Percentiles rank a stretch among this genome's conserved stretches.
These are phyloP conservation scores for Leucoptera coffeella DNA, from an alignment of 2,888 invertebrate genomes.

Conservation along the genomic window DNA sequence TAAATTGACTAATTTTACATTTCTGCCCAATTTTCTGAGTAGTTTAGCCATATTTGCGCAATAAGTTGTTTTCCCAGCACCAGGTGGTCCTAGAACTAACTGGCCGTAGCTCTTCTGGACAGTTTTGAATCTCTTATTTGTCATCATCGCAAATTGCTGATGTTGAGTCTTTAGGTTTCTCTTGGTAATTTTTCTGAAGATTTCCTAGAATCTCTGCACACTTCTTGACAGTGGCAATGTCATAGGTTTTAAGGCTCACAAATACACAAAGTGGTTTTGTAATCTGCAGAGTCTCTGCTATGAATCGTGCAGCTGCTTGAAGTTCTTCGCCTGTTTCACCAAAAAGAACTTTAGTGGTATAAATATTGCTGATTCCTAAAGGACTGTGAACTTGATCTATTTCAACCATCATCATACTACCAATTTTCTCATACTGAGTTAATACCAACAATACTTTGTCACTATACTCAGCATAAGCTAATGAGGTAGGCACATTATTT, in stretches of 20 bases:
- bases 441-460: constrained; percentile 57
- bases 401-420: constrained; percentile 53
- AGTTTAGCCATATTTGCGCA: constrained; percentile 77
- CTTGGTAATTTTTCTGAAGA: constrained; percentile 16
- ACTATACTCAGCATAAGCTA: constrained; percentile 50
- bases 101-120: constrained; percentile 79
- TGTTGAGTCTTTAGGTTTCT: constrained; percentile 15
- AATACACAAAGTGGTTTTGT: constrained; percentile 58
- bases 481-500: constrained; percentile 56
- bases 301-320: constrained; percentile 57
- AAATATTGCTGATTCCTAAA: constrained; percentile 41
- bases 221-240: constrained; percentile 47
- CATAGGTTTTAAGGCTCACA: constrained; percentile 59
- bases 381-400: constrained; percentile 53
- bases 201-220: constrained; percentile 51
- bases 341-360: constrained; percentile 57
- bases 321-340: constrained; percentile 61
- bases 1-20: constrained; percentile 77
- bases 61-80: constrained; percentile 96
- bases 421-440: constrained; percentile 62
- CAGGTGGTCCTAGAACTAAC: constrained; percentile 92
- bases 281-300: constrained; percentile 58
- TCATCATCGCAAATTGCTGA: too few relatives aligned
- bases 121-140: constrained; percentile 29
- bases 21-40: constrained; percentile 69